These are phyloP conservation scores for Drosophila koepferae DNA, from an alignment of 2,888 invertebrate genomes.

Conservation along the genomic window DNA sequence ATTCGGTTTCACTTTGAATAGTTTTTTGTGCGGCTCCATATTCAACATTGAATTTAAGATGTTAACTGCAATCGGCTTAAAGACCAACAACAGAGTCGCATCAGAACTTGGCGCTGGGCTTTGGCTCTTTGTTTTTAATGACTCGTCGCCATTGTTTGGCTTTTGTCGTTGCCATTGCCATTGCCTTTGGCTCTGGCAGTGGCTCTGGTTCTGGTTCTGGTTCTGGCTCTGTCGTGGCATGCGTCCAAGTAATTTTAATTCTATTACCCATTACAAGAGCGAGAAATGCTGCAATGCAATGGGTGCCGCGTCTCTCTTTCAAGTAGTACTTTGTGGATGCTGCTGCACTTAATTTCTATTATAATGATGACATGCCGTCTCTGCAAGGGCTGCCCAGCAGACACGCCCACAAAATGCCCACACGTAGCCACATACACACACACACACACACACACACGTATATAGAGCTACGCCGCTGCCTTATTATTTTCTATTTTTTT, in stretches of 20 bases:
- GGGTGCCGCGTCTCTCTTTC: slow-evolving; percentile 40
- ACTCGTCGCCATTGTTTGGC: slow-evolving; percentile 65
- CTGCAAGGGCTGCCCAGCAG: slow-evolving; percentile 52
- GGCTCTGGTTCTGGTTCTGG: slow-evolving; percentile 24
- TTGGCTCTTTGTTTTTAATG: slow-evolving; percentile 68
- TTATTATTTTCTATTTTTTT: slow-evolving; percentile 19
- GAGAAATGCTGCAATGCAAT: slow-evolving; percentile 26
- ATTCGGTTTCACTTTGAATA: not conserved
- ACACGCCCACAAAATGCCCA: slow-evolving; percentile 39
- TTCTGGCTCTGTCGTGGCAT: slow-evolving; percentile 54
- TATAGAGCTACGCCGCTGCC: slow-evolving; percentile 21
- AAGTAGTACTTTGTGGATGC: slow-evolving; percentile 39
- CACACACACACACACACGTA: slow-evolving; percentile 9
- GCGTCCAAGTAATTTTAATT: slow-evolving; percentile 75
- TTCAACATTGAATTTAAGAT: slow-evolving; percentile 7
- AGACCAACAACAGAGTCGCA: slow-evolving; percentile 3
- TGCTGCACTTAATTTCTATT: slow-evolving; percentile 76
- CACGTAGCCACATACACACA: slow-evolving; percentile 41
- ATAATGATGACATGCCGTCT: slow-evolving; percentile 77
- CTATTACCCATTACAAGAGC: slow-evolving; percentile 69
- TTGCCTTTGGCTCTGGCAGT: slow-evolving; percentile 19
- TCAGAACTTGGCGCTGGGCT: slow-evolving; percentile 45
- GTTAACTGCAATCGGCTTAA: slow-evolving; percentile 38
- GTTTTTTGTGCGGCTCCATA: not conserved
- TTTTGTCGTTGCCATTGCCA: slow-evolving; percentile 30